These are phyloP conservation scores for Tympanuchus pallidicinctus DNA, from an alignment of 2,113 vertebrate species.

Conservation along the genomic window DNA sequence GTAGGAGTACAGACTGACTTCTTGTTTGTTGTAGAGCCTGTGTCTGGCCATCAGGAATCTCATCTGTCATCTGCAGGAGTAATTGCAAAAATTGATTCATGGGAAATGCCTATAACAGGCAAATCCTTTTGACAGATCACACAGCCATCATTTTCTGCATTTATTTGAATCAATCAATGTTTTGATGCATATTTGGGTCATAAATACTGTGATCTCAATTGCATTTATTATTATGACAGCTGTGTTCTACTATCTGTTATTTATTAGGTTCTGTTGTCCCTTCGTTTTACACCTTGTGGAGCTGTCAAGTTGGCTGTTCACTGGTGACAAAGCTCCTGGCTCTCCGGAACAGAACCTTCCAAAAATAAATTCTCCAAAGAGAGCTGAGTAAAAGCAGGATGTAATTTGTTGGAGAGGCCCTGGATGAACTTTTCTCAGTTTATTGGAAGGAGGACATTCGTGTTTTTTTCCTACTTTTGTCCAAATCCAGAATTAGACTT, in stretches of 20 bases:
- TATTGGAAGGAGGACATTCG: neutral
- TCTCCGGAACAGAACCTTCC: constrained; percentile 10
- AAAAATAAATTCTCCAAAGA: constrained; percentile 16
- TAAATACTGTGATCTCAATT: constrained; percentile 50
- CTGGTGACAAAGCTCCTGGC: constrained; percentile 4
- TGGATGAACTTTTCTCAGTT: neutral
- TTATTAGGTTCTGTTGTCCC: constrained; percentile 37
- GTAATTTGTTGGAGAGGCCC: neutral
- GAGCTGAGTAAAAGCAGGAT: neutral
- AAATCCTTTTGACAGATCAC: constrained; percentile 33
- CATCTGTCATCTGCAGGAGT: neutral
- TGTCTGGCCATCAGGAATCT: neutral
- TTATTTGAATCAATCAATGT: constrained; percentile 60
- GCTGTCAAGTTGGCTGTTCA: constrained; percentile 49
- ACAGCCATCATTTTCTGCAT: constrained; percentile 18
- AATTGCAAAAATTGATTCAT: constrained; percentile 45
- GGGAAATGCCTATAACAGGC: neutral
- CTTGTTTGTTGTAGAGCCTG: no score
- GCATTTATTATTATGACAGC: constrained; percentile 51
- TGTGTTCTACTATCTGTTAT: constrained; percentile 37
- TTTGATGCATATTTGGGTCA: constrained; percentile 52
- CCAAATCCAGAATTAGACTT: neutral
- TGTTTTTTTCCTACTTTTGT: neutral
- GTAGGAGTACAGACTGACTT: neutral
- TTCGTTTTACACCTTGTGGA: constrained; percentile 23